Percentiles rank a stretch among this genome's conserved stretches.
Evolutionary conservation across 2,113 vertebrate genomes (phyloP).

Genomic region (Fulica atra): DNA sequence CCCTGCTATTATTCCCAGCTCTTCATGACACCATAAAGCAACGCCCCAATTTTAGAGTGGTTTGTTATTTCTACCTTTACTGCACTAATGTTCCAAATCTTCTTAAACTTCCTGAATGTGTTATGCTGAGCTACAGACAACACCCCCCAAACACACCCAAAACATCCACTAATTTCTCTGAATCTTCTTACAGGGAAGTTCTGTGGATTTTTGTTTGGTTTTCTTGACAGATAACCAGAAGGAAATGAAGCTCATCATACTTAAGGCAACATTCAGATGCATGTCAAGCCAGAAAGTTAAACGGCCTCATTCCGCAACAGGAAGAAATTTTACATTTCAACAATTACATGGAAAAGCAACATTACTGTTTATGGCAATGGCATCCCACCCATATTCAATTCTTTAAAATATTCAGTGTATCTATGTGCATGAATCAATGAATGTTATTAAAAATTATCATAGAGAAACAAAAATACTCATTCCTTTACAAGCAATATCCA

Average conservation of each 20-base stretch:
- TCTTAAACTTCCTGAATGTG: neutral
- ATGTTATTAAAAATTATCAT: neutral
- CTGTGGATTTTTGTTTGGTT: neutral
- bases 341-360: neutral
- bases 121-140: neutral
- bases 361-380: fast-evolving
- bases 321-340: neutral
- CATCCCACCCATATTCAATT: fast-evolving
- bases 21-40: neutral
- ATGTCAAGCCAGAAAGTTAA: neutral
- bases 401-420: neutral
- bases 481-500: neutral
- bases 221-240: neutral
- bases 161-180: neutral
- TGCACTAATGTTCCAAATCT: neutral
- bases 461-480: neutral
- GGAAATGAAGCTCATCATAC: neutral
- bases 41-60: neutral
- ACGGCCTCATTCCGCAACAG: neutral
- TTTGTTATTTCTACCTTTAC: neutral
- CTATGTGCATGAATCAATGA: neutral
- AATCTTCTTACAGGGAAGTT: neutral
- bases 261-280: neutral
- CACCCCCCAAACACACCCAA: neutral
- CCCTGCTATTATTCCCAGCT: neutral